Evolutionary conservation across 2,797 vertebrate genomes (phyloP).

Genomic region (Sebastes iracundus): DNA sequence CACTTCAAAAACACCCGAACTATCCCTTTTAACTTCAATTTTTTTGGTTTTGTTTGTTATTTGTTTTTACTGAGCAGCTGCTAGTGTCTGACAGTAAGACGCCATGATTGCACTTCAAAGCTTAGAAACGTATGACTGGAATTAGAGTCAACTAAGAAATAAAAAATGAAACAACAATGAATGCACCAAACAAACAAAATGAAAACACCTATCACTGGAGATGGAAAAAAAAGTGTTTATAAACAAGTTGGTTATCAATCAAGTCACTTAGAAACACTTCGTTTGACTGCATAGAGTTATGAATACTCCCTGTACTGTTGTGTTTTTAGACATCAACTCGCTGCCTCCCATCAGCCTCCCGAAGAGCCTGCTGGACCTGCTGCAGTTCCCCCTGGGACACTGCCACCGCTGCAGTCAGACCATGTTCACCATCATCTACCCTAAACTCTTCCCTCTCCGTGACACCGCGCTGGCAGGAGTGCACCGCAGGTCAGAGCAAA

Average conservation of each 20-base stretch:
- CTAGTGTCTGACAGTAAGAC: not conserved
- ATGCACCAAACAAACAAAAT: not conserved
- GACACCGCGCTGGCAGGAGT: conserved; percentile 94
- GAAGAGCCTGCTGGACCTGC: conserved; percentile 90
- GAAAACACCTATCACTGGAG: not conserved
- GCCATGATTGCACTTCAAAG: not conserved
- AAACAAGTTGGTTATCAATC: not conserved
- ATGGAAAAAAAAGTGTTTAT: not conserved
- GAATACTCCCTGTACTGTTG: not conserved
- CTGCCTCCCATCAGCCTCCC: conserved; percentile 89
- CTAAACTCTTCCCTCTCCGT: conserved; percentile 94
- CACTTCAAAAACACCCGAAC: too few relatives aligned
- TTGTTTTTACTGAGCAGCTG: not conserved
- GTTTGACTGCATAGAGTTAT: not conserved
- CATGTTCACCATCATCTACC: conserved; percentile 98
- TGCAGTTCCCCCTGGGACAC: conserved; percentile 93
- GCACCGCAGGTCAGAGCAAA: conserved; percentile 90
- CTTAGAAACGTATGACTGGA: not conserved
- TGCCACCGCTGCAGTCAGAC: conserved; percentile 96
- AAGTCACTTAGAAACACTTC: not conserved
- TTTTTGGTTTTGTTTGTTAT: not conserved
- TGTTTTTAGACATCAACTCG: conserved; percentile 82
- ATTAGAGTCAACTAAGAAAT: not conserved
- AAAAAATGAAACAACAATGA: not conserved
- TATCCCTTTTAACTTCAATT: too few relatives aligned